Conservation (phyloP, 2,888 invertebrate species). For the Melieria crassipennis region DNA sequence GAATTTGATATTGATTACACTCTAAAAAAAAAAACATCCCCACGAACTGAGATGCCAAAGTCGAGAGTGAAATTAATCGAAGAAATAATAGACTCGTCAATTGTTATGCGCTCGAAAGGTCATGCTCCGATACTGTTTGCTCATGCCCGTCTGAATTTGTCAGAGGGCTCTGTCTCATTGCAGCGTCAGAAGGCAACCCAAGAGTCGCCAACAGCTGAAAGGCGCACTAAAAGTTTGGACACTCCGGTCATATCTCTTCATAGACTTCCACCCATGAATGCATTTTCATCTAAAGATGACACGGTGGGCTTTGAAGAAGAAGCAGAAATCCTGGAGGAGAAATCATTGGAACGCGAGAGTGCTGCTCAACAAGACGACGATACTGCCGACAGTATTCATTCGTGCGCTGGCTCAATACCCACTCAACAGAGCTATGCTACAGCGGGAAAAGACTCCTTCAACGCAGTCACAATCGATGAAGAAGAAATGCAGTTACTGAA, state of each 20-base stretch:
- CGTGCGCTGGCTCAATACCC: conserved; percentile 65
- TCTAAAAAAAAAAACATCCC: conserved; percentile 54
- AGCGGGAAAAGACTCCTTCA: conserved; percentile 61
- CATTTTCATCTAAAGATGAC: conserved; percentile 89
- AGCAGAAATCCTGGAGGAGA: conserved; percentile 72
- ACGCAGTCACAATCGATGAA: conserved; percentile 69
- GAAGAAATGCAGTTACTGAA: conserved; percentile 71
- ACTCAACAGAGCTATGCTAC: conserved; percentile 57
- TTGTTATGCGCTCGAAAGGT: conserved; percentile 74
- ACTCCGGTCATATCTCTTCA: conserved; percentile 84
- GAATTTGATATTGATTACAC: conserved; percentile 70
- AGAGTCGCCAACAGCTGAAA: conserved; percentile 77
- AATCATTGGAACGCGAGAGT: conserved; percentile 65
- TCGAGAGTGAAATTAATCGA: conserved; percentile 72
- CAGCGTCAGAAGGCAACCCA: conserved; percentile 81
- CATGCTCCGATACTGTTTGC: conserved; percentile 83
- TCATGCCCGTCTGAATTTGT: conserved; percentile 81
- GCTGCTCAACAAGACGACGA: conserved; percentile 68
- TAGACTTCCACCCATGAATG: conserved; percentile 82
- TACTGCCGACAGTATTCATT: conserved; percentile 66
- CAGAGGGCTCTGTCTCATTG: conserved; percentile 81
- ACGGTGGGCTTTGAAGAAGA: conserved; percentile 82
- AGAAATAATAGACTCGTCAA: conserved; percentile 75
- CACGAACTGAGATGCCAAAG: conserved; percentile 49
- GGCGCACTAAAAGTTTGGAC: conserved; percentile 85